Percentiles rank a stretch among this genome's conserved stretches.
Conservation (phyloP, 2,888 invertebrate species). For the Thecocarcelia acutangulata region DNA sequence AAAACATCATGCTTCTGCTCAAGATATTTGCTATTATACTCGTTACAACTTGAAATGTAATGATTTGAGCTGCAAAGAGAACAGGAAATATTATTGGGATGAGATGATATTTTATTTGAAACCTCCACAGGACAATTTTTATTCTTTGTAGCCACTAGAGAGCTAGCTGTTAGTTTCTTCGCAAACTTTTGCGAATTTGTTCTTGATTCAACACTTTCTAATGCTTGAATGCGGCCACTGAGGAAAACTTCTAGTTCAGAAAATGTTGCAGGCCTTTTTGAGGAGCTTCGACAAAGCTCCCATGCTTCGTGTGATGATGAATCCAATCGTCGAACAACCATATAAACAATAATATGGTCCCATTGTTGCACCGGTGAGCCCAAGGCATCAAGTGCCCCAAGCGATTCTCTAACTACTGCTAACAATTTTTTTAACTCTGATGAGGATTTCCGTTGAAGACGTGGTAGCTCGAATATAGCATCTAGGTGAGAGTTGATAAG, state of each 20-base stretch:
- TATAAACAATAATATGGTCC: constrained; percentile 21
- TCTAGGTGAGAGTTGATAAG: constrained; percentile 14
- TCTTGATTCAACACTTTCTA: not conserved
- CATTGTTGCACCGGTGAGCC: constrained; percentile 14
- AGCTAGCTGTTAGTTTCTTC: constrained; percentile 1
- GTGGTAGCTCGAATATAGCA: constrained; percentile 26
- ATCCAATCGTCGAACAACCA: constrained; percentile 15
- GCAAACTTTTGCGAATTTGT: not conserved
- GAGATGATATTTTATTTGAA: constrained; percentile 26
- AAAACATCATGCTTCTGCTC: constrained; percentile 22
- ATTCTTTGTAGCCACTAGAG: constrained; percentile 15
- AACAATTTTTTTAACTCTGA: constrained; percentile 7
- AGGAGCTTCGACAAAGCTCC: constrained; percentile 14
- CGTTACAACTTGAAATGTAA: constrained; percentile 39
- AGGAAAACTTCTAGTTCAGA: constrained; percentile 2
- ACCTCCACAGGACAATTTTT: constrained; percentile 27
- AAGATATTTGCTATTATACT: not conserved
- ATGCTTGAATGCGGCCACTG: no score
- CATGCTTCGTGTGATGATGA: no score
- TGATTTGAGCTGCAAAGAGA: constrained; percentile 41
- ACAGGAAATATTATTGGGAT: constrained; percentile 25
- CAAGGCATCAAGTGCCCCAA: constrained; percentile 21
- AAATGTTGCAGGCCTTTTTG: constrained; percentile 3
- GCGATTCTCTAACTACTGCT: constrained; percentile 25
- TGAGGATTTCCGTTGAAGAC: constrained; percentile 25